Evolutionary conservation across 2,797 vertebrate genomes (phyloP), one percentile per base, ranked within the genome.

Genomic region (Arctocebus calabarensis): DNA sequence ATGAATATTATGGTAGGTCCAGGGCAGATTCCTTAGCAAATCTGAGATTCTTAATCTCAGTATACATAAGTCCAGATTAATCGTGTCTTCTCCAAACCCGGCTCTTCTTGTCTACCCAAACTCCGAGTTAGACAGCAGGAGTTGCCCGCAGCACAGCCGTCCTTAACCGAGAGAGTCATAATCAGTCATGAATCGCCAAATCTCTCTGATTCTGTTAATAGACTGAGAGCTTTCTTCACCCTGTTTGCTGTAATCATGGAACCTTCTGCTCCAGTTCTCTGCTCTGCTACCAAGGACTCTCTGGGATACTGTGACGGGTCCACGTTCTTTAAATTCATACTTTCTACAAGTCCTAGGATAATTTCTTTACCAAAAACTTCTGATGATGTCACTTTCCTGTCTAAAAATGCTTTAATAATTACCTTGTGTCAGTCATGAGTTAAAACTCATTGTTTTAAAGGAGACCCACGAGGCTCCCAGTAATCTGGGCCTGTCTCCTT

Each of bases 341-440:
- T 96, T 40, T 57, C 14, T 66, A 29, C 40, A 73, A 84, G 12
- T 74, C 23, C 20, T 45, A 43, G 45, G 16, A 59, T 66, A 92
- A 34, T 62, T 85, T 55, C 57, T 86, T 89, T 88, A 85, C 91
- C 78, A 86, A 1, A 1, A 64, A 66, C 37, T 75, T 93, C 87
- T 78, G 70, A 68, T 34, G 74, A 11, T 81, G 29, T 91, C 29
- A 43, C 66, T 68, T 45, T 32, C 45, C 48, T 40, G 5, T 43
- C 57, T 86, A 37, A 88, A 52, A 61, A 20, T 70, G 55, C 6
- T 62, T 93, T 74, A 48, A 6, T 20, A 48, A 43, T 74, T 88
- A 45, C 14, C 20, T 87, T 79, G 88, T 66, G 37, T 57, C 64
- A 66, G 14, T 40, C 45, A 29, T 40, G 45, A 34, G 11, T 77